Percentiles rank a stretch among this genome's conserved stretches.
Evolutionary conservation across 2,888 invertebrate genomes (phyloP).

Genomic region (Cordilura impudica): DNA sequence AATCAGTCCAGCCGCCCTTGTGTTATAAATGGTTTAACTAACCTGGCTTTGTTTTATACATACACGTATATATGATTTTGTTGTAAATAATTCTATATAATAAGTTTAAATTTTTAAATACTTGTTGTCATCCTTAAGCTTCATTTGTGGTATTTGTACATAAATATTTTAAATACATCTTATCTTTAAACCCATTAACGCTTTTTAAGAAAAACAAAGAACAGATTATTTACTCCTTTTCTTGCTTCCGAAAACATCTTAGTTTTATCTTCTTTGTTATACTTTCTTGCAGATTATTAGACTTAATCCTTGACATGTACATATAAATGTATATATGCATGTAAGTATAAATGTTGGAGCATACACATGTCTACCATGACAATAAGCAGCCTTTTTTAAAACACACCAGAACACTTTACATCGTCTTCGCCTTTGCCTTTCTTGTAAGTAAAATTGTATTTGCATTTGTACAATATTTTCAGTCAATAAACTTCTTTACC

Average conservation of each 20-base stretch:
- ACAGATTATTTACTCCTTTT: slow-evolving; percentile 1
- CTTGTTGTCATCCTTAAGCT: background rate
- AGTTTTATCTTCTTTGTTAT: slow-evolving; percentile 16
- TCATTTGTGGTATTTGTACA: slow-evolving; percentile 4
- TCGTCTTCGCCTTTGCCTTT: slow-evolving; percentile 17
- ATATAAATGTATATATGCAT: background rate
- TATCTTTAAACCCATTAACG: slow-evolving; percentile 58
- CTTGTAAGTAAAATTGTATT: slow-evolving; percentile 40
- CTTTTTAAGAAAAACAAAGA: slow-evolving; percentile 32
- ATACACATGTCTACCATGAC: slow-evolving; percentile 42
- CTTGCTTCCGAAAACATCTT: background rate
- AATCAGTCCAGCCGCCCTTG: no score
- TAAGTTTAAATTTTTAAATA: no score
- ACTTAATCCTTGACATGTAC: slow-evolving; percentile 38
- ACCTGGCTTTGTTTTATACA: no score
- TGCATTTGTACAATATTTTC: slow-evolving; percentile 50
- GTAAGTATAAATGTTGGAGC: background rate
- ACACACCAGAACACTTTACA: background rate
- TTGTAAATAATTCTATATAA: no score
- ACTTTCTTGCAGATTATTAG: slow-evolving; percentile 38
- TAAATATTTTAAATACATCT: slow-evolving; percentile 35
- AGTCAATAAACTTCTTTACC: slow-evolving; percentile 63
- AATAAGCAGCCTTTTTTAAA: slow-evolving; percentile 43
- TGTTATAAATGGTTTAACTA: no score
- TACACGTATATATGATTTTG: no score